Conservation (phyloP, 2,113 vertebrate genomes). For the Myotis lucifugus region DNA sequence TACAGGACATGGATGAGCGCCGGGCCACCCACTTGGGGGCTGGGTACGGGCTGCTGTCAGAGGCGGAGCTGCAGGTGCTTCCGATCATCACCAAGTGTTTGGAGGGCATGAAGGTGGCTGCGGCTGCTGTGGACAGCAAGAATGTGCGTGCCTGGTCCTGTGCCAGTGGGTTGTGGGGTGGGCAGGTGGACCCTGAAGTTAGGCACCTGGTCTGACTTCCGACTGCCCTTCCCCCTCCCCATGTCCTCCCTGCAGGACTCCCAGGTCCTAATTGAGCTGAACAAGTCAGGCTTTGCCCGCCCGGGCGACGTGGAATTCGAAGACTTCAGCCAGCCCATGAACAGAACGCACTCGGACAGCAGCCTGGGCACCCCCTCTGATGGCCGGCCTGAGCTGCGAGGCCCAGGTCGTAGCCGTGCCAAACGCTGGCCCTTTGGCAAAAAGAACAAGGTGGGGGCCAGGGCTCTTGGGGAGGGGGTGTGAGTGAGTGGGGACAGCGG, state of each 20-base stretch:
- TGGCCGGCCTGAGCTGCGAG: slow-evolving; percentile 77
- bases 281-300: slow-evolving; percentile 93
- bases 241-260: slow-evolving; percentile 86
- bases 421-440: slow-evolving; percentile 94
- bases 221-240: background rate
- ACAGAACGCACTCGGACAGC: slow-evolving; percentile 90
- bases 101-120: slow-evolving; percentile 92
- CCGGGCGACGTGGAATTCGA: slow-evolving; percentile 93
- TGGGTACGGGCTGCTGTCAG: slow-evolving; percentile 88
- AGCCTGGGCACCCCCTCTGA: slow-evolving; percentile 91
- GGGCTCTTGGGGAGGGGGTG: slow-evolving; percentile 28
- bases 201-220: too few species aligned
- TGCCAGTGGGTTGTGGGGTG: background rate
- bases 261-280: slow-evolving; percentile 89
- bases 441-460: slow-evolving; percentile 90
- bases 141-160: slow-evolving; percentile 83
- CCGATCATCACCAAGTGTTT: slow-evolving; percentile 94
- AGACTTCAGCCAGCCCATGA: slow-evolving; percentile 94
- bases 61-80: slow-evolving; percentile 91
- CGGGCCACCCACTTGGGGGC: slow-evolving; percentile 86
- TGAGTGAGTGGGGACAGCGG: slow-evolving; percentile 58
- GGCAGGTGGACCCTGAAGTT: background rate
- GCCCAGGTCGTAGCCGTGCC: slow-evolving; percentile 84
- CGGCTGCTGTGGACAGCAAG: slow-evolving; percentile 88
- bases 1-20: slow-evolving; percentile 93